Percentiles rank a stretch among this genome's conserved stretches.
These are phyloP conservation scores for Pristionchus mayeri DNA, from an alignment of 2,888 invertebrate genomes.

Conservation along the genomic window DNA sequence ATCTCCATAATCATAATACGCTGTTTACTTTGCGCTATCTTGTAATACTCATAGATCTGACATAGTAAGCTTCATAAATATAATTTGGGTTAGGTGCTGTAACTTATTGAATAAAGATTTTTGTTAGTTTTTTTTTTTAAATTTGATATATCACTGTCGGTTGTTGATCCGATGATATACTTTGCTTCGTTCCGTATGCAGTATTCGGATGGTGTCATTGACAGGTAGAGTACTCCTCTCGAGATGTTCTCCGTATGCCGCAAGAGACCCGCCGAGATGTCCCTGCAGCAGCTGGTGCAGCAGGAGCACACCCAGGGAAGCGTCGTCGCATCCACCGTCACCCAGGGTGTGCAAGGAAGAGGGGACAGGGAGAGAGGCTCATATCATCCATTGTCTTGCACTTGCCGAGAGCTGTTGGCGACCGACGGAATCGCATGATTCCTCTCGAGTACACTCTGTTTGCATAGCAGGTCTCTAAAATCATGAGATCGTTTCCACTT, in stretches of 20 bases:
- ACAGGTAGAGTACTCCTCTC: neutral
- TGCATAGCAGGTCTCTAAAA: no score
- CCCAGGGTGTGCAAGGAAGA: neutral
- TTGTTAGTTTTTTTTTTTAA: neutral
- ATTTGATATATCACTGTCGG: neutral
- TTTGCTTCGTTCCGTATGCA: neutral
- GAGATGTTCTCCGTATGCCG: neutral
- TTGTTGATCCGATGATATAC: neutral
- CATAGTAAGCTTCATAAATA: neutral
- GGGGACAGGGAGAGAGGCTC: no score
- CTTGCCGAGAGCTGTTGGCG: no score
- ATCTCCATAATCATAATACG: neutral
- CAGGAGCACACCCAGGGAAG: slow-evolving; percentile 24
- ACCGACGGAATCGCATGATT: no score
- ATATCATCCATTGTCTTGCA: no score
- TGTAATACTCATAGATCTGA: slow-evolving; percentile 31
- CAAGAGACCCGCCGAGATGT: slow-evolving; percentile 40
- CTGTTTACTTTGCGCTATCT: slow-evolving; percentile 27
- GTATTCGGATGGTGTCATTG: neutral
- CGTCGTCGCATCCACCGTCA: slow-evolving; percentile 16
- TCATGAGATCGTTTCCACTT: no score
- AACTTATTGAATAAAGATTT: slow-evolving; percentile 19
- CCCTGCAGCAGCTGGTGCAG: slow-evolving; percentile 40
- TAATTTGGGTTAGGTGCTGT: neutral
- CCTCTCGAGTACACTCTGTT: no score